A percentile compares a stretch with the other conserved stretches of the same genome.
Evolutionary conservation across 2,113 vertebrate species (phyloP).

Genomic region (Etia nguti): DNA sequence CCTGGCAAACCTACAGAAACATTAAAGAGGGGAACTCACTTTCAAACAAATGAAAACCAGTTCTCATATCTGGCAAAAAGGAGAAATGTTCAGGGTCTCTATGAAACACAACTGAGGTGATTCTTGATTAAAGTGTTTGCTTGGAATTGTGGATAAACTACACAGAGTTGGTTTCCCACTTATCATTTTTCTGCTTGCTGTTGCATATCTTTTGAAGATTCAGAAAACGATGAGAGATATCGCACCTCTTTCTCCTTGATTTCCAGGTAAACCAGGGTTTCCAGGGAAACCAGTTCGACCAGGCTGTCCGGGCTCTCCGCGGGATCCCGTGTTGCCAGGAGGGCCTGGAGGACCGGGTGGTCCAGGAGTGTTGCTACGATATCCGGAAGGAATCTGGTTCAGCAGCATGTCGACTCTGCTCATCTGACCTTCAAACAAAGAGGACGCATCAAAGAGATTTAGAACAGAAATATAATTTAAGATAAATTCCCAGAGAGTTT

Average conservation of each 20-base stretch:
- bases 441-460: neutral
- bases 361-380: slow-evolving; percentile 86
- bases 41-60: neutral
- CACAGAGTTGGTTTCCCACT: neutral
- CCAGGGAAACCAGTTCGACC: slow-evolving; percentile 91
- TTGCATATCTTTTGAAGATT: neutral
- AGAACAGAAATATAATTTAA: neutral
- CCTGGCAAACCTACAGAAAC: slow-evolving; percentile 79
- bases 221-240: neutral
- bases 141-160: neutral
- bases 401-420: slow-evolving; percentile 90
- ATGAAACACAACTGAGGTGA: neutral
- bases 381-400: slow-evolving; percentile 95
- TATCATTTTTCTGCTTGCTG: neutral
- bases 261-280: slow-evolving; percentile 84
- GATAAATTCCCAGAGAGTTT: neutral
- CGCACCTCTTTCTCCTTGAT: slow-evolving; percentile 88
- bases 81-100: neutral
- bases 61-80: neutral
- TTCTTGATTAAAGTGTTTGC: neutral
- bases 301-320: slow-evolving; percentile 86
- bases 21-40: neutral
- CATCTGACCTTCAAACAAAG: slow-evolving; percentile 84
- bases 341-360: slow-evolving; percentile 87
- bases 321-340: slow-evolving; percentile 79